Conservation (phyloP, 2,888 invertebrate genomes). For the Heterodera filipjevi region DNA sequence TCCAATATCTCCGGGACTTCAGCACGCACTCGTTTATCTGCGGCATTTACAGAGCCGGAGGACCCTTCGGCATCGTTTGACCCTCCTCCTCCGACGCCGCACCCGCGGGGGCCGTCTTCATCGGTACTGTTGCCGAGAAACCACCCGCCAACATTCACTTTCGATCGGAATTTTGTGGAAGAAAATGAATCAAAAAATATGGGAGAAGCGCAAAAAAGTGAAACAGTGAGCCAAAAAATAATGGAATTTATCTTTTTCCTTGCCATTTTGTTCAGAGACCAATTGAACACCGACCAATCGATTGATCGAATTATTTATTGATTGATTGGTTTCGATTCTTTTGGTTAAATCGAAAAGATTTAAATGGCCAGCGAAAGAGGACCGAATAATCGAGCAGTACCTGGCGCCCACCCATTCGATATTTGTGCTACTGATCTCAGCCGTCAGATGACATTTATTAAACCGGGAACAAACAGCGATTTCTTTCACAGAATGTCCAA, state of each 20-base stretch:
- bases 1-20: background rate
- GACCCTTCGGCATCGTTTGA: background rate
- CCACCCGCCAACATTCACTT: background rate
- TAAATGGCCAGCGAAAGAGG: background rate
- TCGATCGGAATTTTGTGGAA: background rate
- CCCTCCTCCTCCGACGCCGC: background rate
- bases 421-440: slow-evolving; percentile 2
- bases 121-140: background rate
- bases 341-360: background rate
- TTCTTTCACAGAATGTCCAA: background rate
- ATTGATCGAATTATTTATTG: too few species aligned
- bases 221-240: background rate
- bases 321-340: background rate
- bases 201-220: background rate
- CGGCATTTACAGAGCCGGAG: background rate
- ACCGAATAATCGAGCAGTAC: background rate
- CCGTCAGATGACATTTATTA: background rate
- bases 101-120: background rate
- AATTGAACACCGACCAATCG: background rate
- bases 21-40: background rate
- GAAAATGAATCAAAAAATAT: background rate
- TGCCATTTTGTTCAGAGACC: background rate
- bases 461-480: background rate
- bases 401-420: background rate
- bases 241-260: background rate